These are phyloP conservation scores for Odocoileus virginianus DNA, from an alignment of 2,113 vertebrate genomes.

Conservation along the genomic window DNA sequence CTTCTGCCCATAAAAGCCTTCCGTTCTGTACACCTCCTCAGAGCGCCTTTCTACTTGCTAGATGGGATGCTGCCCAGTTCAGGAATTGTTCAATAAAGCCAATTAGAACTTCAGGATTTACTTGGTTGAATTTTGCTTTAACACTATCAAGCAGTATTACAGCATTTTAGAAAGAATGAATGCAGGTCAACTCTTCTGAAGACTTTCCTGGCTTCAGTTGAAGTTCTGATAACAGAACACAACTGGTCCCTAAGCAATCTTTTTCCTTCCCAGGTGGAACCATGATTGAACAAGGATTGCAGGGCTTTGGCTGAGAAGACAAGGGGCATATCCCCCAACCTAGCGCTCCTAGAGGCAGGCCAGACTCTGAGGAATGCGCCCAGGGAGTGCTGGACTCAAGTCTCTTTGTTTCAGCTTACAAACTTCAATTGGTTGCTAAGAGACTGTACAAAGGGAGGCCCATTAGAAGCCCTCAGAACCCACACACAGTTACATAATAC, in stretches of 20 bases:
- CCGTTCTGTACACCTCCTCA: background rate
- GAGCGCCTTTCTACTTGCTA: background rate
- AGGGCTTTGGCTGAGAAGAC: background rate
- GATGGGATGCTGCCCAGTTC: background rate
- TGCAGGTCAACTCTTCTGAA: background rate
- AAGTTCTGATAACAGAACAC: background rate
- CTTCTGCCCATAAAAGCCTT: background rate
- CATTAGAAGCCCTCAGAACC: conserved; percentile 31
- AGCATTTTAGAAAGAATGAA: background rate
- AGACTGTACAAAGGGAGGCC: conserved; percentile 45
- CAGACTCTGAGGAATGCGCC: background rate
- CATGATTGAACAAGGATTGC: background rate
- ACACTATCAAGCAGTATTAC: too few relatives aligned
- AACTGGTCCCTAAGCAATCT: background rate
- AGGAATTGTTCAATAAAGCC: background rate
- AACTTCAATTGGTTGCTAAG: conserved; percentile 64
- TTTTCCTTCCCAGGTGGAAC: background rate
- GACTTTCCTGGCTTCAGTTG: background rate
- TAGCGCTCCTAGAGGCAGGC: background rate
- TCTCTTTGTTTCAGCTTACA: conserved; percentile 61
- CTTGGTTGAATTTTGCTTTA: background rate
- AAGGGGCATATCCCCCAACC: rapidly evolving
- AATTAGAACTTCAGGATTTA: background rate
- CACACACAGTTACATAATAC: background rate
- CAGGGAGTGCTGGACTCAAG: background rate